phyloP scores from a whole-genome alignment of 64 coral and sea anemone genomes.

The Trachythela sp. region DNA sequence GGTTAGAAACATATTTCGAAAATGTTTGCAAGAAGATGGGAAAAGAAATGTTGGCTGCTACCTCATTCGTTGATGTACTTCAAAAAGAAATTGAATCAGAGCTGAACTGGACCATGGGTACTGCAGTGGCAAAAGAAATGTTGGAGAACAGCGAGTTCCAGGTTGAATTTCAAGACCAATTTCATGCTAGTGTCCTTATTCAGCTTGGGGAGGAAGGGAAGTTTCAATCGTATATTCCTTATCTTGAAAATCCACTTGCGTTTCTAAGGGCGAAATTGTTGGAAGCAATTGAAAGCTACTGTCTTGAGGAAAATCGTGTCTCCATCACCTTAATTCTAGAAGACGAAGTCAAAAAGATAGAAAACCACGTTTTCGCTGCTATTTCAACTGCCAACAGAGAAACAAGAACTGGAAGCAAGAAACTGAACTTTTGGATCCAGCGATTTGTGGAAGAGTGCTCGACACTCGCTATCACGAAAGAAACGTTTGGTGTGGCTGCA shows the following conservation, averaged over 20 bases:
- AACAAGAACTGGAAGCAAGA: not conserved
- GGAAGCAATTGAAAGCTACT: not conserved
- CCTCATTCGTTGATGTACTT: not conserved
- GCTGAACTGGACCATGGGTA: not conserved
- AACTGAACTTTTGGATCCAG: not conserved
- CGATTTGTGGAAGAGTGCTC: not conserved
- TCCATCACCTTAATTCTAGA: not conserved
- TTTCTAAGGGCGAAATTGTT: not conserved
- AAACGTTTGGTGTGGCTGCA: not conserved
- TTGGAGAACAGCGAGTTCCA: not conserved
- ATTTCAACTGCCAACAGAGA: not conserved
- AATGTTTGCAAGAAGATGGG: not conserved
- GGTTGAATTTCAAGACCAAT: not conserved
- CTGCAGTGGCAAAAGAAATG: not conserved
- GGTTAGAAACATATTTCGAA: not conserved
- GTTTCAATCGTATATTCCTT: not conserved
- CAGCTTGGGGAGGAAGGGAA: not conserved
- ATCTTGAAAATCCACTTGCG: not conserved
- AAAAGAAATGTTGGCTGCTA: not conserved
- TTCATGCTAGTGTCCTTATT: not conserved
- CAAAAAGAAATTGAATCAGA: not conserved
- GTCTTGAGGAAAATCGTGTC: not conserved
- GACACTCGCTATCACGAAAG: not conserved
- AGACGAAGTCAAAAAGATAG: not conserved
- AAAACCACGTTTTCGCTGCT: not conserved